A percentile compares a stretch with the other conserved stretches of the same genome.
These are phyloP conservation scores for Dione vanillae DNA, from an alignment of 2,888 invertebrate genomes.

Conservation along the genomic window DNA sequence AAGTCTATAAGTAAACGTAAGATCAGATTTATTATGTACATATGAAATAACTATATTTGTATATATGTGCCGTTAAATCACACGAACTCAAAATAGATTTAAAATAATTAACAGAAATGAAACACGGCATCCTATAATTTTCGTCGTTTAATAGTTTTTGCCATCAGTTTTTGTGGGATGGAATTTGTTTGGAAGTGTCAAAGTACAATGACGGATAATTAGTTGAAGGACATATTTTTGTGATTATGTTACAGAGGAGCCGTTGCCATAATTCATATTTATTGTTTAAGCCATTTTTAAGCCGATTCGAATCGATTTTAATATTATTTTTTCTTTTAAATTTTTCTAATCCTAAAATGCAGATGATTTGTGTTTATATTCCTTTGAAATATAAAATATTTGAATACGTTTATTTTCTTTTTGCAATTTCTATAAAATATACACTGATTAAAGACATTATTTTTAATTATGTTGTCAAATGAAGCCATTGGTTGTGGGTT, in stretches of 20 bases:
- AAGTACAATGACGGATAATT: conserved; percentile 69
- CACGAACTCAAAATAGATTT: conserved; percentile 17
- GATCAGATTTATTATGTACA: no score
- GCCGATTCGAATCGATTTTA: neutral
- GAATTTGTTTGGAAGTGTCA: conserved; percentile 67
- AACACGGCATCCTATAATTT: conserved; percentile 24
- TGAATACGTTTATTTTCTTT: no score
- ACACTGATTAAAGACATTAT: no score
- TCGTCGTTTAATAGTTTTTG: conserved; percentile 42
- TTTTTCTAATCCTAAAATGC: neutral
- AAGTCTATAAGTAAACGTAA: no score
- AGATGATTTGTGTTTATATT: no score
- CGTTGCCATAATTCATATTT: conserved; percentile 64
- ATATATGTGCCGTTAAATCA: no score
- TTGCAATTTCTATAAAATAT: neutral
- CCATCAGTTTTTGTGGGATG: conserved; percentile 42
- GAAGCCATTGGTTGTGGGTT: no score
- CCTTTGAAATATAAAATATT: no score
- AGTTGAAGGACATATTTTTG: conserved; percentile 66
- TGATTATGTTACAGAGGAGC: conserved; percentile 56
- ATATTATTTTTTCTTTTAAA: neutral
- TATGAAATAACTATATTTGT: no score
- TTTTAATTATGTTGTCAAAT: no score
- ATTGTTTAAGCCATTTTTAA: conserved; percentile 48
- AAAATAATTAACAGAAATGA: conserved; percentile 44